A percentile compares a stretch with the other conserved stretches of the same genome.
phyloP scores from a whole-genome alignment of 2,113 vertebrate species.

The Tonatia bakeri region DNA sequence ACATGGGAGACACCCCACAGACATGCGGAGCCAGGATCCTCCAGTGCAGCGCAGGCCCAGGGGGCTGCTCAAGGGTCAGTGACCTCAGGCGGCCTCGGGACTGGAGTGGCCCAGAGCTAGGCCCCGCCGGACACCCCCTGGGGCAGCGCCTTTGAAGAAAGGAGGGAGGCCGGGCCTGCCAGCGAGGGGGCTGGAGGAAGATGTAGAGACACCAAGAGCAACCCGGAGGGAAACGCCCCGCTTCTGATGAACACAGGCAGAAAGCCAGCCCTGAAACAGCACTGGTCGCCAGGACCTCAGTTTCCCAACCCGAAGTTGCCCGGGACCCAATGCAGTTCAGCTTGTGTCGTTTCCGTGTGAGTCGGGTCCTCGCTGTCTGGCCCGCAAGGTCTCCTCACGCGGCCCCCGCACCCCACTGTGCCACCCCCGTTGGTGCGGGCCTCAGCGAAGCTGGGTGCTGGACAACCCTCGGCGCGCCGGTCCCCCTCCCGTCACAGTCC shows the following conservation, averaged over 20 bases:
- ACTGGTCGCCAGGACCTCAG: fast-evolving
- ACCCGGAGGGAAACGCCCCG: background rate
- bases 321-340: background rate
- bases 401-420: background rate
- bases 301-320: fast-evolving
- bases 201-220: background rate
- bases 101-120: background rate
- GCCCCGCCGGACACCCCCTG: background rate
- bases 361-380: fast-evolving
- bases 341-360: fast-evolving
- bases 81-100: background rate
- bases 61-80: background rate
- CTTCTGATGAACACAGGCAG: fast-evolving
- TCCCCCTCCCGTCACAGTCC: background rate
- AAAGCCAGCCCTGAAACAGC: too few species aligned
- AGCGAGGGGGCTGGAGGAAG: background rate
- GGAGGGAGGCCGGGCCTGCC: background rate
- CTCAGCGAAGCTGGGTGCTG: background rate
- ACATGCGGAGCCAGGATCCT: background rate
- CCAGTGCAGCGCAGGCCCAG: fast-evolving
- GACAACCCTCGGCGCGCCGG: fast-evolving
- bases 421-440: fast-evolving
- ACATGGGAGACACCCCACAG: background rate
- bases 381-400: fast-evolving
- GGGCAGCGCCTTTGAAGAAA: background rate